These are phyloP conservation scores for Silurus lanzhouensis DNA, from an alignment of 2,797 vertebrate species.

Conservation along the genomic window DNA sequence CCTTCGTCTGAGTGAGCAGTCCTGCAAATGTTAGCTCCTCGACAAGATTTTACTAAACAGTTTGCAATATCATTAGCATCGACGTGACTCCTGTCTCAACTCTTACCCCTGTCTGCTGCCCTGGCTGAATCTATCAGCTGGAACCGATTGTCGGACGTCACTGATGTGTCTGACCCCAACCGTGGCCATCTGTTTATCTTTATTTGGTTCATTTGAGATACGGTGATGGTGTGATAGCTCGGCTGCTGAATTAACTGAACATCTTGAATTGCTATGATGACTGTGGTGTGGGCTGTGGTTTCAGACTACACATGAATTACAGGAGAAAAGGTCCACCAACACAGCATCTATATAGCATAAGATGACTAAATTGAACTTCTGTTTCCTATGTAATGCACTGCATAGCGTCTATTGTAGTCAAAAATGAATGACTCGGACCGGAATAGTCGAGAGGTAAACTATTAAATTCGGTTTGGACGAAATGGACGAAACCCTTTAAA, in stretches of 20 bases:
- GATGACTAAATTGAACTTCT: no score
- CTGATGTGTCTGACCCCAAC: constrained; percentile 55
- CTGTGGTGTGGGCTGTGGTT: constrained; percentile 37
- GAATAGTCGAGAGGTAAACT: no score
- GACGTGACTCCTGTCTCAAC: constrained; percentile 55
- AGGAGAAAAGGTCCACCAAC: neutral
- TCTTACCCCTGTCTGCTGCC: constrained; percentile 47
- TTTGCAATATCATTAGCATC: constrained; percentile 60
- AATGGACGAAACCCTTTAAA: no score
- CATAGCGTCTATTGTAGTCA: no score
- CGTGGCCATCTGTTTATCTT: constrained; percentile 52
- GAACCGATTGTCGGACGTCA: constrained; percentile 51
- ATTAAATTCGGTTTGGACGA: no score
- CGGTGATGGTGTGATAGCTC: constrained; percentile 28
- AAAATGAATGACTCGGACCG: no score
- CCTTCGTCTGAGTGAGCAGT: constrained; percentile 60
- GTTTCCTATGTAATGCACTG: no score
- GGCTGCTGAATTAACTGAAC: constrained; percentile 36
- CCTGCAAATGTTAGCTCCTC: constrained; percentile 63
- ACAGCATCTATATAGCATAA: no score
- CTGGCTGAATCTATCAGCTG: constrained; percentile 47
- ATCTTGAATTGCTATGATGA: constrained; percentile 1
- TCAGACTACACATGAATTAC: constrained; percentile 8
- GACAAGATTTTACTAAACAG: constrained; percentile 63
- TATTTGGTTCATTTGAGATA: constrained; percentile 51